Base-by-base conservation (phyloP, 2,113 vertebrate genomes). In the Cyanistes caeruleus region DNA sequence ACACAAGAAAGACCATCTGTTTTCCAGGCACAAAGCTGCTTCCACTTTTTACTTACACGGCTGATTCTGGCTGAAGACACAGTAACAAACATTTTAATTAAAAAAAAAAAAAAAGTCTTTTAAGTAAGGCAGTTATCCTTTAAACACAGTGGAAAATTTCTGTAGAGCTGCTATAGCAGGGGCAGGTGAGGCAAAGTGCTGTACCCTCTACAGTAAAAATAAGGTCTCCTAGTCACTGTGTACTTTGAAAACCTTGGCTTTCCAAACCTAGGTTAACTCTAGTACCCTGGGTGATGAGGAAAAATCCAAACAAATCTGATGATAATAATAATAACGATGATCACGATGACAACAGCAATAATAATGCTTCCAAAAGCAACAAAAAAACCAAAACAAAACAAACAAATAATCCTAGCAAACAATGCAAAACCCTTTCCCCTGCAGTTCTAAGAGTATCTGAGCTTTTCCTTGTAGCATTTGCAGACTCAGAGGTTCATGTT, bases 361-460 rank as follows among this genome's bases (percentile, higher is more conserved):
- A 43, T 15, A 77, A 23, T 33, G 13, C 21, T 77, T 76, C 9
- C 13, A 51, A 15, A 23, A 11, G 37, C 8, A 27, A n/a, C 7
- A 30, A 28, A 20, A 23, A 20, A 15, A 7, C 1, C 1, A 11
- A 63, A 44, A 4, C 3, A 43, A 73, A 28, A 5, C 2, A 44
- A 64, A 7, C 11, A n/a, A n/a, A 53, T 15, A 48, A 35, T 12
- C 5, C 4, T 35, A 65, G 16, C 4, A 73, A 73, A 46, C 4
- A 30, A 33, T 46, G 17, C 11, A 67, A 60, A 86, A 11, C 7
- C 19, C 6, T 53, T 81, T 25, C 23, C 35, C 20, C 20, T 48
- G 24, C 12, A 3, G 24, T 76, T 85, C 9, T 23, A 73, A 80
- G n/a, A 35, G 13, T 37, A 35, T 51, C 10, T 28, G 33, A 84